Conservation (phyloP, 2,888 invertebrate species). For the Argyresthia goedartella region DNA sequence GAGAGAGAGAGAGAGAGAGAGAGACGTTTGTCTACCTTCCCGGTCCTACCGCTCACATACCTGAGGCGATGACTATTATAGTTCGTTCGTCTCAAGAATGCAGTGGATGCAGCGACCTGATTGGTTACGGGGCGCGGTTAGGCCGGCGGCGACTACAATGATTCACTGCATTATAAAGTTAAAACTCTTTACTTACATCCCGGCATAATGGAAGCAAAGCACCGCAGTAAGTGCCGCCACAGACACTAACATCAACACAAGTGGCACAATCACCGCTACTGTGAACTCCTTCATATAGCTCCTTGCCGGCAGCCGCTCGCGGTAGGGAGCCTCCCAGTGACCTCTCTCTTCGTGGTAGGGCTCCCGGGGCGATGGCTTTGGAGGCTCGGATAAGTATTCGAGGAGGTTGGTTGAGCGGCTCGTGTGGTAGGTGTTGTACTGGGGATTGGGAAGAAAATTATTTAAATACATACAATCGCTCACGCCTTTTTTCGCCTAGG, state of each 20-base stretch:
- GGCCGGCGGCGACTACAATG: not conserved
- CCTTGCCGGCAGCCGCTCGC: constrained; percentile 73
- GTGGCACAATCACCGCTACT: constrained; percentile 78
- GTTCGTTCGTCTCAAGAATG: too few relatives aligned
- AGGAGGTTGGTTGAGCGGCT: constrained; percentile 37
- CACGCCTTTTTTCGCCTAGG: too few relatives aligned
- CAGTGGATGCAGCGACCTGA: too few relatives aligned
- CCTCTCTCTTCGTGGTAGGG: constrained; percentile 25
- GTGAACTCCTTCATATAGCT: constrained; percentile 79
- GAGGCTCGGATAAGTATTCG: constrained; percentile 39
- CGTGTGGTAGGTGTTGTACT: constrained; percentile 57
- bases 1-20: too few relatives aligned
- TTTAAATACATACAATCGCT: not conserved
- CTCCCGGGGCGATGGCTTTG: constrained; percentile 17
- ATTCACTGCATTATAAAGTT: not conserved
- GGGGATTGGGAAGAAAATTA: constrained; percentile 7
- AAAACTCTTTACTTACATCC: constrained; percentile 75
- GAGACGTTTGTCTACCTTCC: too few relatives aligned
- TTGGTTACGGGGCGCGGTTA: too few relatives aligned
- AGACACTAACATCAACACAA: constrained; percentile 75
- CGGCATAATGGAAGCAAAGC: constrained; percentile 82
- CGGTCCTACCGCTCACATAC: too few relatives aligned
- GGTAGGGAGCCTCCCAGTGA: constrained; percentile 76
- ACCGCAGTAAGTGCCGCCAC: constrained; percentile 77
- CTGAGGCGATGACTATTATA: too few relatives aligned